Percentiles rank a stretch among this genome's conserved stretches.
Conservation (phyloP, 2,888 invertebrate genomes). For the Epinotia ramella region DNA sequence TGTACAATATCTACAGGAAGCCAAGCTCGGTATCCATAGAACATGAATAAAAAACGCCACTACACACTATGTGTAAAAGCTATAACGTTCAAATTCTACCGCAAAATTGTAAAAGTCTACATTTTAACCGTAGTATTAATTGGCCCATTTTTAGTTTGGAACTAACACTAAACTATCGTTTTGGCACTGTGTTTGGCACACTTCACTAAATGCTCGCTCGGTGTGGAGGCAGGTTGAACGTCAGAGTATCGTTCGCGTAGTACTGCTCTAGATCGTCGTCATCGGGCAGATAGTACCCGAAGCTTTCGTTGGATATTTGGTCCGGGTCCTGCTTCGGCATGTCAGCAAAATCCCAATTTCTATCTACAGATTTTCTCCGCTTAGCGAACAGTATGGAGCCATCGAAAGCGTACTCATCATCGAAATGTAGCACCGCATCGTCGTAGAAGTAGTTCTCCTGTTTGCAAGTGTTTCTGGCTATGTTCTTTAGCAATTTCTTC, state of each 20-base stretch:
- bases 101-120: constrained; percentile 70
- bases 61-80: constrained; percentile 75
- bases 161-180: constrained; percentile 56
- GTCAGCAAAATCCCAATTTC: constrained; percentile 72
- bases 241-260: constrained; percentile 79
- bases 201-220: constrained; percentile 78
- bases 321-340: constrained; percentile 67
- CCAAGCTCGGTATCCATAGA: constrained; percentile 66
- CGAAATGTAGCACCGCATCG: constrained; percentile 78
- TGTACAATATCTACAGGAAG: constrained; percentile 76
- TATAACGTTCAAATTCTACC: constrained; percentile 68
- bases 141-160: constrained; percentile 68
- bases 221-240: constrained; percentile 78
- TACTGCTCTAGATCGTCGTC: constrained; percentile 74
- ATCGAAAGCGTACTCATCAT: constrained; percentile 81
- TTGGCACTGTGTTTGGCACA: constrained; percentile 47
- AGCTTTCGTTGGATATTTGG: constrained; percentile 76
- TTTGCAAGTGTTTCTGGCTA: constrained; percentile 73
- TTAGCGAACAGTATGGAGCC: constrained; percentile 80
- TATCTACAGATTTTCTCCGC: constrained; percentile 77
- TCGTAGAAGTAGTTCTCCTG: constrained; percentile 81
- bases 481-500: constrained; percentile 78
- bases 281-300: constrained; percentile 78
- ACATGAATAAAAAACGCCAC: constrained; percentile 64
- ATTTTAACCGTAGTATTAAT: constrained; percentile 62